These are phyloP conservation scores for Tympanoctomys barrerae DNA, from an alignment of 2,797 vertebrate species.

Conservation along the genomic window DNA sequence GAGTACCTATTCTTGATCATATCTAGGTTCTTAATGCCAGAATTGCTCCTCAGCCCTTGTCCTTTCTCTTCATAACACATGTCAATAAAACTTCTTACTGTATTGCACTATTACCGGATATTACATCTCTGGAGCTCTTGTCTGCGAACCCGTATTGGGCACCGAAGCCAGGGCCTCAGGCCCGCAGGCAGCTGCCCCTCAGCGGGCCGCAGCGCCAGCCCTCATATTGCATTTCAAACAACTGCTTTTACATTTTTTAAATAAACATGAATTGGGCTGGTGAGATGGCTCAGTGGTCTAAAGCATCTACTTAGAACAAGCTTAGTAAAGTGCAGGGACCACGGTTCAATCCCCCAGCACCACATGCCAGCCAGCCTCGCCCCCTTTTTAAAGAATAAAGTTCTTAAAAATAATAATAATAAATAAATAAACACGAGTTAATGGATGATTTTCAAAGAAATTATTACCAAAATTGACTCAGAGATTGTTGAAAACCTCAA, in stretches of 20 bases:
- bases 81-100: constrained; percentile 6
- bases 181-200: neutral
- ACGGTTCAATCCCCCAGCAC: too few species aligned
- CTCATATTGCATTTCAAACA: neutral
- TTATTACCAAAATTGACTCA: constrained; percentile 57
- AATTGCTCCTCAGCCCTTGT: neutral
- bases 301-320: too few species aligned
- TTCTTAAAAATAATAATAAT: too few species aligned
- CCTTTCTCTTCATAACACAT: neutral
- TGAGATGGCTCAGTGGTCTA: too few species aligned
- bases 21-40: neutral
- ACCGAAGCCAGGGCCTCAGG: neutral
- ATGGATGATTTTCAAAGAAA: constrained; percentile 63
- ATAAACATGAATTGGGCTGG: constrained; percentile 34
- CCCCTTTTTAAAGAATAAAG: too few species aligned
- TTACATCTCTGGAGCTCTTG: neutral
- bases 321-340: too few species aligned
- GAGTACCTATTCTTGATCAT: neutral
- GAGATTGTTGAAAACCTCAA: constrained; percentile 14
- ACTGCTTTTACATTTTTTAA: constrained; percentile 42
- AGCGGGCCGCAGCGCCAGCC: neutral
- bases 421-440: constrained; percentile 28
- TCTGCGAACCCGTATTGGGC: neutral
- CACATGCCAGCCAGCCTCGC: too few species aligned
- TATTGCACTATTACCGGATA: neutral